Conservation (phyloP, 2,113 vertebrate genomes). For the Pseudois nayaur region DNA sequence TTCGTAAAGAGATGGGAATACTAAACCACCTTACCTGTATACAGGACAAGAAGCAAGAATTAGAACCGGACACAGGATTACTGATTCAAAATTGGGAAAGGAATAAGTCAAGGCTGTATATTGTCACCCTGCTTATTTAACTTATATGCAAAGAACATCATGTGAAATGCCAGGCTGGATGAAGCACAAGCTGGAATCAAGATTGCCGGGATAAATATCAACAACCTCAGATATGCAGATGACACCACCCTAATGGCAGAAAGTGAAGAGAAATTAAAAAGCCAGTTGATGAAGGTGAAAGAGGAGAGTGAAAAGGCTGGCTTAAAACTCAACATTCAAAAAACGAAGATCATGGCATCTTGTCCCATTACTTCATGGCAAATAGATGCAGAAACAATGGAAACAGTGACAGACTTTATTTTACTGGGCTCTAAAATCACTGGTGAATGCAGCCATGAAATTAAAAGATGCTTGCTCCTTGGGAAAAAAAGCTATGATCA, state of each 20-base stretch:
- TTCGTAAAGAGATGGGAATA: background rate
- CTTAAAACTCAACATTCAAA: background rate
- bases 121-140: background rate
- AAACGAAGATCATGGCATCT: background rate
- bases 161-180: background rate
- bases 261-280: background rate
- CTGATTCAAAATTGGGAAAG: background rate
- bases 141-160: background rate
- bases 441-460: background rate
- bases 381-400: background rate
- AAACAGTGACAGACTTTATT: background rate
- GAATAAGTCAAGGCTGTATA: background rate
- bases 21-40: background rate
- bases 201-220: background rate
- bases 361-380: background rate
- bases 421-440: background rate
- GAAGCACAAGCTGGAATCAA: background rate
- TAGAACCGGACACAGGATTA: background rate
- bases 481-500: background rate
- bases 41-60: background rate
- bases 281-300: background rate
- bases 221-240: background rate
- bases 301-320: background rate
- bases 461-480: background rate
- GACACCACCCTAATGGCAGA: background rate